A percentile compares a stretch with the other conserved stretches of the same genome.
These are phyloP conservation scores for Tetramorium parvispinum DNA, from an alignment of 1,140 invertebrate species.

Conservation along the genomic window DNA sequence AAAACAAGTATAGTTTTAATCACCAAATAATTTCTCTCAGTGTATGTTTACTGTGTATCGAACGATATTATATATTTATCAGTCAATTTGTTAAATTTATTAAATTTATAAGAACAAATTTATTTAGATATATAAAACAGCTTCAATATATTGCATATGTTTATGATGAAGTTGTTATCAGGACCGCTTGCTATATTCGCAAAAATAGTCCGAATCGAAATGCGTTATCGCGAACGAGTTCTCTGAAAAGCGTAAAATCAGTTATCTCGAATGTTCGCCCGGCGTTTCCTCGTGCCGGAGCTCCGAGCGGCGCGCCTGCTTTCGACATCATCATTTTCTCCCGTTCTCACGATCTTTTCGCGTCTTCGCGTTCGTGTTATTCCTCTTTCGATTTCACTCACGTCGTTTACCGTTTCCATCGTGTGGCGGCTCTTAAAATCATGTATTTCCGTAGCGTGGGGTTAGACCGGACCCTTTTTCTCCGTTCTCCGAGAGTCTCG, in stretches of 20 bases:
- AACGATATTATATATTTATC: neutral
- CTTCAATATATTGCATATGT: neutral
- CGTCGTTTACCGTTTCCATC: conserved; percentile 64
- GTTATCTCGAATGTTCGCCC: conserved; percentile 31
- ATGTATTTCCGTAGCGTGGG: conserved; percentile 65
- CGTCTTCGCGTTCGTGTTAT: conserved; percentile 31
- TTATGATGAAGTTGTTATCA: neutral
- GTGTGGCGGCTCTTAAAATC: conserved; percentile 69
- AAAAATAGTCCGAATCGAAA: neutral
- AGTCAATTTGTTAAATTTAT: neutral
- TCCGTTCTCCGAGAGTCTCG: conserved; percentile 45
- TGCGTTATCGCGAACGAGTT: conserved; percentile 26
- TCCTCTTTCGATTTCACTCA: conserved; percentile 61
- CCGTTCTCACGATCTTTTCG: conserved; percentile 63
- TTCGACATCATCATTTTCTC: conserved; percentile 48
- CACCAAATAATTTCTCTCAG: no score
- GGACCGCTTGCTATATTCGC: neutral
- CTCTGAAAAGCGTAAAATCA: conserved; percentile 33
- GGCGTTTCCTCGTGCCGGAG: conserved; percentile 9
- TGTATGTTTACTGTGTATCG: neutral
- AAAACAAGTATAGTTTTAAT: no score
- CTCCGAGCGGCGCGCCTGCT: neutral
- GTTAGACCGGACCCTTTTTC: conserved; percentile 53
- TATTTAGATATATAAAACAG: neutral
- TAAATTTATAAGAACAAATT: neutral